Evolutionary conservation across 2,797 vertebrate species (phyloP), one percentile per base, ranked within the genome.

Genomic region (Cuculus canorus): DNA sequence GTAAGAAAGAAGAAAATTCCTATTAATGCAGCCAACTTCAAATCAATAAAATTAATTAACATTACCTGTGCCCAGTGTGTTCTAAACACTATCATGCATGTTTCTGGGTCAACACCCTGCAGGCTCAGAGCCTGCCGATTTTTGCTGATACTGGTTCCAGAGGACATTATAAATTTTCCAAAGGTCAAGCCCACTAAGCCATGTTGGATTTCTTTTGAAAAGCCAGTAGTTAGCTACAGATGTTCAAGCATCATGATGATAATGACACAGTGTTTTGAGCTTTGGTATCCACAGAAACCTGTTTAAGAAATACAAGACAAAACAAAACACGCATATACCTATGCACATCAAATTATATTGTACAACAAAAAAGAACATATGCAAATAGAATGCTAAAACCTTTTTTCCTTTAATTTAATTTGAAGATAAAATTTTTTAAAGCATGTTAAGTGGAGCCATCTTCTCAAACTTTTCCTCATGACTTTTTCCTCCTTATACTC

Each of bases 51-150:
- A 86, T 43, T 80, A 91, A 90, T 86, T 77, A 93, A 91, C 56
- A 88, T 97, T 98, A 99, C 99, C 99, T 99, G 99, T 65, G 98
- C 98, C 99, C 99, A 99, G 98, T 99, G 99, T 97, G 99, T 99
- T 98, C 98, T 99, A 98, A 99, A 99, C 68, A 99, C 99, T 90
- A 99, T 99, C 99, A 99, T 99, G 98, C 99, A 99, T 88, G 99
- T 99, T 98, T 99, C 99, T 84, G 99, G 99, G 96, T 99, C 99
- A 97, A 99, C 99, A 93, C 98, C 99, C 94, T 98, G 98, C 88
- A 99, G 98, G 96, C 98, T 98, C 70, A 98, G 97, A 87, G 98
- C 97, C 98, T 98, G 98, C 77, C 92, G 98, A 45, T 98, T 98
- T 97, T 86, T 98, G 96, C 96, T 98, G 97, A 98, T 98, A 90